Conservation (phyloP, 2,797 vertebrate species). For the Leptodactylus fallax region DNA sequence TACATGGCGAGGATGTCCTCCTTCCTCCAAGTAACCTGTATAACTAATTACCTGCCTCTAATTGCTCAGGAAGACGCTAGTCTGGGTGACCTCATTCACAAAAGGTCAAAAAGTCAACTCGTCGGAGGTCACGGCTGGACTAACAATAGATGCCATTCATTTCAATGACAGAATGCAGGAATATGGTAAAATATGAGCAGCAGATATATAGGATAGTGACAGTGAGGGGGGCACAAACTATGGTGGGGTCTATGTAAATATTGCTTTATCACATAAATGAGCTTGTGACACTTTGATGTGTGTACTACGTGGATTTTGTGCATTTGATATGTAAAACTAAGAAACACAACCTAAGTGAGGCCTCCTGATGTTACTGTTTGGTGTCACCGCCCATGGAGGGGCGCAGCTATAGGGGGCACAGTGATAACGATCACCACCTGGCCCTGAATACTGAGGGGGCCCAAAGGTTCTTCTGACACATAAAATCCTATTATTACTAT, state of each 20-base stretch:
- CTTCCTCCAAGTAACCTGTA: constrained; percentile 5
- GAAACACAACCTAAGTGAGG: too few relatives aligned
- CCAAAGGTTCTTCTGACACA: too few relatives aligned
- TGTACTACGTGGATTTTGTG: too few relatives aligned
- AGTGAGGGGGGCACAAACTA: not conserved
- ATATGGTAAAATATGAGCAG: constrained; percentile 1
- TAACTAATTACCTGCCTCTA: constrained; percentile 42
- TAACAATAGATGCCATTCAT: constrained; percentile 36
- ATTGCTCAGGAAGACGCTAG: constrained; percentile 41
- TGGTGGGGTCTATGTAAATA: not conserved
- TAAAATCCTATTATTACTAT: too few relatives aligned
- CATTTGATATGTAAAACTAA: too few relatives aligned
- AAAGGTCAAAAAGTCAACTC: constrained; percentile 38
- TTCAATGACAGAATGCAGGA: not conserved
- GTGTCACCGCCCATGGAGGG: too few relatives aligned
- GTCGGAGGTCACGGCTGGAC: not conserved
- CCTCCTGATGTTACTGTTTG: too few relatives aligned
- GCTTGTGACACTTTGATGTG: too few relatives aligned
- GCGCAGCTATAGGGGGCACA: too few relatives aligned
- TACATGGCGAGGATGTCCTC: not conserved
- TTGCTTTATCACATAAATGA: too few relatives aligned
- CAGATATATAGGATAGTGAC: not conserved
- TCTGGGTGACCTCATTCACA: constrained; percentile 17
- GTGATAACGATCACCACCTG: too few relatives aligned
- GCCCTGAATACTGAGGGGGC: too few relatives aligned